A percentile compares a stretch with the other conserved stretches of the same genome.
Evolutionary conservation across 2,797 vertebrate genomes (phyloP).

Genomic region (Salarias fasciatus): DNA sequence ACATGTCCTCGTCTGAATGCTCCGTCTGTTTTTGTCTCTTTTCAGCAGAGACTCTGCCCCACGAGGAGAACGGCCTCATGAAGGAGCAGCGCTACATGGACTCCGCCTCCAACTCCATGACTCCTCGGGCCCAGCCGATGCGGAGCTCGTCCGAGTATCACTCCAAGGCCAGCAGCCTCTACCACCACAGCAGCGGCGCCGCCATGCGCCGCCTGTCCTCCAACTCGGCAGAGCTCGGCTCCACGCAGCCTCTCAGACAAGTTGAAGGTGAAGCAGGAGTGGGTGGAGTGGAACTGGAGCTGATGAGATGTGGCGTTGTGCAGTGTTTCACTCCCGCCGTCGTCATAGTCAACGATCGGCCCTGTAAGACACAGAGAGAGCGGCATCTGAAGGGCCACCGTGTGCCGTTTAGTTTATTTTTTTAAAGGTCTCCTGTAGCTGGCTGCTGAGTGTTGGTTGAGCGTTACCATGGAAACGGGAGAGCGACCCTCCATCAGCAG

Average conservation of each 20-base stretch:
- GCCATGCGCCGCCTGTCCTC: constrained; percentile 81
- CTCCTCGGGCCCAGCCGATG: constrained; percentile 75
- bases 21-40: constrained; percentile 12
- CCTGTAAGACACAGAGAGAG: no score
- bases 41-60: constrained; percentile 87
- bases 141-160: constrained; percentile 82
- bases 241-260: constrained; percentile 81
- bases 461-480: no score
- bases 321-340: no score
- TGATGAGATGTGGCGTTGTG: no score
- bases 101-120: constrained; percentile 88
- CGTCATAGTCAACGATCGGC: no score
- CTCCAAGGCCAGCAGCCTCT: constrained; percentile 75
- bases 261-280: no score
- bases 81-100: constrained; percentile 90
- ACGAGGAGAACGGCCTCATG: constrained; percentile 83
- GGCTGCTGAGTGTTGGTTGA: no score
- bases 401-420: no score
- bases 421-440: no score
- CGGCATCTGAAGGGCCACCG: no score
- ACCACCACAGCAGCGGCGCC: constrained; percentile 76
- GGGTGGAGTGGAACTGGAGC: no score
- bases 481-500: no score
- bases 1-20: not conserved
- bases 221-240: constrained; percentile 80